Evolutionary conservation across 2,797 vertebrate species (phyloP).

Genomic region (Galagoides demidoff): DNA sequence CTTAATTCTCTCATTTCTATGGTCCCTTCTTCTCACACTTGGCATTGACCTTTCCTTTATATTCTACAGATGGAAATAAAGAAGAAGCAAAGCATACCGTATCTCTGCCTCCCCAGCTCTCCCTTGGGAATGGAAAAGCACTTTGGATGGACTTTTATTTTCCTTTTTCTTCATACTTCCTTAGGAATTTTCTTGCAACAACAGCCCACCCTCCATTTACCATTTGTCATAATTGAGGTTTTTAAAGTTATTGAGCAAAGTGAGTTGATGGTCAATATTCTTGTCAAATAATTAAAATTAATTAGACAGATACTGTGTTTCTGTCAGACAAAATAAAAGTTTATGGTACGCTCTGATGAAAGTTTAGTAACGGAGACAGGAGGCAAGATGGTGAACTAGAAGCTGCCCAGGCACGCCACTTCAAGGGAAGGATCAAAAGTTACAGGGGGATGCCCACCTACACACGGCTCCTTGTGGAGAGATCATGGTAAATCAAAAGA

Average conservation of each 20-base stretch:
- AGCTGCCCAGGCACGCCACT: background rate
- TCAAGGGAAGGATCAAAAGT: background rate
- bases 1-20: background rate
- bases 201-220: background rate
- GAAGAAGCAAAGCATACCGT: background rate
- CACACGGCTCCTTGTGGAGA: too few relatives aligned
- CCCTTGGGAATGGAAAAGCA: background rate
- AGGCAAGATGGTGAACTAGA: background rate
- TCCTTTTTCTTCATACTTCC: background rate
- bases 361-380: background rate
- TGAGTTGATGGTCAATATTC: background rate
- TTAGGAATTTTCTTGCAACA: background rate
- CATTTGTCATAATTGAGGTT: background rate
- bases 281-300: background rate
- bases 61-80: background rate
- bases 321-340: background rate
- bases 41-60: background rate
- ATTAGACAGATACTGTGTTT: background rate
- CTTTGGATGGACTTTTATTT: background rate
- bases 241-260: background rate
- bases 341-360: background rate
- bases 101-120: accelerated
- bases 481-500: background rate
- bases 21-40: background rate
- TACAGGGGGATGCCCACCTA: too few relatives aligned